A percentile compares a stretch with the other conserved stretches of the same genome.
Conservation (phyloP, 2,113 vertebrate species). For the Menura novaehollandiae region DNA sequence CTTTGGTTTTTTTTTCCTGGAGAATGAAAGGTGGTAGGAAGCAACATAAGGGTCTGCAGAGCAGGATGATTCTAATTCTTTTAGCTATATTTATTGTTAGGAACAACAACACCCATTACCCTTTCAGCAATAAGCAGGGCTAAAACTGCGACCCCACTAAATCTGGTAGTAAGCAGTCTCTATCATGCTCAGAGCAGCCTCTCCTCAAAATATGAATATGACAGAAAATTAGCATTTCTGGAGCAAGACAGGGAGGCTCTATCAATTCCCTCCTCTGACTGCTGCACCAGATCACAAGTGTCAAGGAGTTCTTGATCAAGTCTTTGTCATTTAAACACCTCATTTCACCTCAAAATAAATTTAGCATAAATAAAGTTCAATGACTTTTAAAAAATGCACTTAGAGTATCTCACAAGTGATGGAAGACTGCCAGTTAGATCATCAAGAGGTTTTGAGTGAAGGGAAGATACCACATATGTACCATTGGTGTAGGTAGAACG, state of each 20-base stretch:
- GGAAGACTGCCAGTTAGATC: neutral
- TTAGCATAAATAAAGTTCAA: neutral
- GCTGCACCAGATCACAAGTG: neutral
- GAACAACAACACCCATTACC: neutral
- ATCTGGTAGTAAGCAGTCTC: neutral
- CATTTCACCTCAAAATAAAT: neutral
- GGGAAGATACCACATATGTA: neutral
- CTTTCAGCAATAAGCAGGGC: neutral
- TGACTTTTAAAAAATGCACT: neutral
- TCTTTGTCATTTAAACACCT: neutral
- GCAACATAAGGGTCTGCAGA: neutral
- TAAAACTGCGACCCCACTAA: neutral
- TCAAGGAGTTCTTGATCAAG: neutral
- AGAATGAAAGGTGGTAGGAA: neutral
- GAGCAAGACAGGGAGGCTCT: neutral
- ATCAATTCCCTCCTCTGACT: neutral
- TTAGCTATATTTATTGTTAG: neutral
- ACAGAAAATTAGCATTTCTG: slow-evolving; percentile 2
- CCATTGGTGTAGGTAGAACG: neutral
- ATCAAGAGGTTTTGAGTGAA: neutral
- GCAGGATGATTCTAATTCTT: neutral
- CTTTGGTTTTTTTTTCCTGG: neutral
- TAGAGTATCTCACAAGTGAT: neutral
- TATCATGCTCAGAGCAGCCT: neutral
- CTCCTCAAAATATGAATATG: neutral